Evolutionary conservation across 2,797 vertebrate species (phyloP).

Genomic region (Streptopelia turtur): DNA sequence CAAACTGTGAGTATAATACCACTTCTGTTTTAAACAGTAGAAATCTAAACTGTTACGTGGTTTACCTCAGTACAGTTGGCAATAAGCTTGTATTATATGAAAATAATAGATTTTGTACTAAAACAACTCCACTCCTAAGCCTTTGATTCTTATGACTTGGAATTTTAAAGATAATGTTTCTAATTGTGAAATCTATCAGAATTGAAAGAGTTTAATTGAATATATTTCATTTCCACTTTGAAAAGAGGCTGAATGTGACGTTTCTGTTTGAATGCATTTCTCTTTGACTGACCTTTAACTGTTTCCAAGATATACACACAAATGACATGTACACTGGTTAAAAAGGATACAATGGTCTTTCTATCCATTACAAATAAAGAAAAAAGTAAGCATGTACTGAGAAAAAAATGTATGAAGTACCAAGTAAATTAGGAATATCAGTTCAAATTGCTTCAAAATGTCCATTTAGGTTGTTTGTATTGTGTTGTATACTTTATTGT

Average conservation of each 20-base stretch:
- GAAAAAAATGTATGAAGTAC: neutral
- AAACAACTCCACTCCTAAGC: neutral
- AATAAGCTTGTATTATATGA: neutral
- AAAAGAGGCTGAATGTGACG: neutral
- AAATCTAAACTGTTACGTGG: neutral
- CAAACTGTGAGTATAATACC: conserved; percentile 86
- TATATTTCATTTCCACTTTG: neutral
- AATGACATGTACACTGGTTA: neutral
- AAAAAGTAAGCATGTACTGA: neutral
- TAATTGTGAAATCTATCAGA: neutral
- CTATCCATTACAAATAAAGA: neutral
- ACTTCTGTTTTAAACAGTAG: neutral
- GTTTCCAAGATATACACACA: neutral
- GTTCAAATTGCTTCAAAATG: neutral
- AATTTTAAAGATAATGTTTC: neutral
- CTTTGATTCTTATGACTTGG: neutral
- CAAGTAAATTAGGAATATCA: neutral
- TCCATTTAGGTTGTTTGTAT: neutral
- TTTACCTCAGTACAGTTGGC: neutral
- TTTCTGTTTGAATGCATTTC: neutral
- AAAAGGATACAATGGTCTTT: neutral
- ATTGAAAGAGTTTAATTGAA: neutral
- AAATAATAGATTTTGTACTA: neutral
- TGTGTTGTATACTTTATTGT: neutral
- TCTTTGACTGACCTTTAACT: neutral